Evolutionary conservation across 1,140 invertebrate genomes (phyloP).

Genomic region (Apis florea): DNA sequence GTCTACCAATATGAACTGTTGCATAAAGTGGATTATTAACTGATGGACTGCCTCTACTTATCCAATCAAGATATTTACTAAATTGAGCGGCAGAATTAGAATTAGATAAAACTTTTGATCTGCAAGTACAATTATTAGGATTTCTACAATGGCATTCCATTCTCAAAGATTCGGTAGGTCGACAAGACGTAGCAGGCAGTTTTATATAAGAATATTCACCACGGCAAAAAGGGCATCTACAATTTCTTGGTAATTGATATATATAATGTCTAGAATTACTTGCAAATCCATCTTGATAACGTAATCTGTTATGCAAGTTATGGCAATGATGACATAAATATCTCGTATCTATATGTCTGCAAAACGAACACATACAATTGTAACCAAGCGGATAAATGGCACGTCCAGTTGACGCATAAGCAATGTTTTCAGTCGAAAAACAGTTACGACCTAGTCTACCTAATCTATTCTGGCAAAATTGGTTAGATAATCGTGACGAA

Average conservation of each 20-base stretch:
- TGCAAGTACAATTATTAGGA: constrained; percentile 68
- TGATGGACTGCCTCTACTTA: constrained; percentile 58
- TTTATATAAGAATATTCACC: constrained; percentile 71
- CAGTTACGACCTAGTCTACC: constrained; percentile 73
- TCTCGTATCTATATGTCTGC: constrained; percentile 65
- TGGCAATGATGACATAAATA: constrained; percentile 73
- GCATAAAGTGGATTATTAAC: constrained; percentile 75
- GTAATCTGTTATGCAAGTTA: constrained; percentile 69
- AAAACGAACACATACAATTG: constrained; percentile 73
- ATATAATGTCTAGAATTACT: constrained; percentile 74
- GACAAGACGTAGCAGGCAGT: constrained; percentile 65
- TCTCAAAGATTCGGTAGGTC: constrained; percentile 62
- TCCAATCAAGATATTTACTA: constrained; percentile 69
- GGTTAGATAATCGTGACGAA: constrained; percentile 63
- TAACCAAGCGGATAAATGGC: constrained; percentile 67
- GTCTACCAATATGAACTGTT: constrained; percentile 73
- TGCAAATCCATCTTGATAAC: constrained; percentile 57
- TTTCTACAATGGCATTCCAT: constrained; percentile 72
- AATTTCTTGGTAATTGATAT: constrained; percentile 74
- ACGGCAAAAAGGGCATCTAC: constrained; percentile 72
- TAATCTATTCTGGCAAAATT: constrained; percentile 70
- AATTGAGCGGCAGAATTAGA: constrained; percentile 73
- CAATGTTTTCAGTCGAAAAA: constrained; percentile 77
- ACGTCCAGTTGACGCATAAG: constrained; percentile 69
- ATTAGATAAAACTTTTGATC: constrained; percentile 59